A percentile compares a stretch with the other conserved stretches of the same genome.
Evolutionary conservation across 2,113 vertebrate species (phyloP).

Genomic region (Struthidea cinerea): DNA sequence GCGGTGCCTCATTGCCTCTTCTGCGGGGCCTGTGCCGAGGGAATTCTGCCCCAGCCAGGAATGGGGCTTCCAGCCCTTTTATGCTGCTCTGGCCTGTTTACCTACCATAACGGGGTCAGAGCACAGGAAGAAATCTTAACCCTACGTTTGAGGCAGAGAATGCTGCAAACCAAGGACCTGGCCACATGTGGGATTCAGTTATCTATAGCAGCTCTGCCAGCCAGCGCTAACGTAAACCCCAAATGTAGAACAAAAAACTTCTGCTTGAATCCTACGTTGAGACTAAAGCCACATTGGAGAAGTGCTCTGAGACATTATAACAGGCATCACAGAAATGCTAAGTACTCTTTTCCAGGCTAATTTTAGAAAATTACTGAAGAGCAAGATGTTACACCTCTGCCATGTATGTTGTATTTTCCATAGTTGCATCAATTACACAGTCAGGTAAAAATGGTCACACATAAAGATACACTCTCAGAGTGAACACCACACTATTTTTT

Average conservation of each 20-base stretch:
- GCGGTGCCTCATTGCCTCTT: background rate
- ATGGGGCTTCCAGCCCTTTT: slow-evolving; percentile 6
- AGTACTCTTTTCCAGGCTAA: background rate
- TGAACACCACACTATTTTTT: background rate
- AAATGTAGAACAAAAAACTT: background rate
- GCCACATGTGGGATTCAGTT: background rate
- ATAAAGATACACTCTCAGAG: background rate
- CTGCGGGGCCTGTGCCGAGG: background rate
- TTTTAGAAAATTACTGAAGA: background rate
- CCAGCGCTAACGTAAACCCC: fast-evolving
- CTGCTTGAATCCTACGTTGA: background rate
- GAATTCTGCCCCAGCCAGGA: slow-evolving; percentile 29
- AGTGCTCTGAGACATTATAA: background rate
- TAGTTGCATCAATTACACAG: background rate
- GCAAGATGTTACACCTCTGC: background rate
- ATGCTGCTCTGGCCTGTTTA: slow-evolving; percentile 38
- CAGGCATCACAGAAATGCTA: background rate
- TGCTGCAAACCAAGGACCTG: background rate
- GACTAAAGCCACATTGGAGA: background rate
- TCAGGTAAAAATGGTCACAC: background rate
- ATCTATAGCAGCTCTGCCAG: background rate
- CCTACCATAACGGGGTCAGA: slow-evolving; percentile 28
- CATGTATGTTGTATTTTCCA: background rate
- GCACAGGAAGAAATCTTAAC: slow-evolving; percentile 53
- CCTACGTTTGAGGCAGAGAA: background rate